Percentiles rank a stretch among this genome's conserved stretches.
Conservation (phyloP, 2,888 invertebrate species). For the Cyclophora albipunctata region DNA sequence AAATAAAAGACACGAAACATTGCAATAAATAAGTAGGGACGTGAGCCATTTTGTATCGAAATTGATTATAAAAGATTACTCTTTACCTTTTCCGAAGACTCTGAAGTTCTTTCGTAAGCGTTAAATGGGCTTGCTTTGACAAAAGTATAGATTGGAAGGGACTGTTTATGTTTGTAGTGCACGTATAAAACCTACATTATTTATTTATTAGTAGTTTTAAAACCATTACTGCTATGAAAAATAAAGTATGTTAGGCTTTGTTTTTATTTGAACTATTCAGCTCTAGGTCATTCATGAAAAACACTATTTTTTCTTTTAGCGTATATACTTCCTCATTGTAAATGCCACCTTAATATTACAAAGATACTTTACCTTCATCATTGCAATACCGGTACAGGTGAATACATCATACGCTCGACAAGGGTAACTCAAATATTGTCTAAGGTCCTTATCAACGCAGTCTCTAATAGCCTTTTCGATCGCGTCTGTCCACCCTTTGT, state of each 20-base stretch:
- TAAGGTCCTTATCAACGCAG: constrained; percentile 53
- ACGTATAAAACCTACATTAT: too few species aligned
- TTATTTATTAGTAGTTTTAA: too few species aligned
- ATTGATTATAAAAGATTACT: constrained; percentile 15
- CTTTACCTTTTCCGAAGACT: constrained; percentile 9
- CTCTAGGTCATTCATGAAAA: too few species aligned
- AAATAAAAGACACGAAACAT: constrained; percentile 5
- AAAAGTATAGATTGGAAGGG: too few species aligned
- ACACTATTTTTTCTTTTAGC: too few species aligned
- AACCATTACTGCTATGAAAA: too few species aligned
- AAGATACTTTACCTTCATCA: constrained; percentile 50
- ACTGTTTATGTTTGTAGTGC: too few species aligned
- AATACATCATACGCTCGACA: constrained; percentile 65
- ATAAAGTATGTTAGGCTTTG: too few species aligned
- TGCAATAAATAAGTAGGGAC: constrained; percentile 16
- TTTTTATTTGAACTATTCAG: too few species aligned
- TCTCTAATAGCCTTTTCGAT: constrained; percentile 52
- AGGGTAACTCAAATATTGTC: constrained; percentile 52
- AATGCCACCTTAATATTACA: not conserved
- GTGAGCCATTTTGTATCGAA: constrained; percentile 10
- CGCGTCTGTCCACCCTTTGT: constrained; percentile 48
- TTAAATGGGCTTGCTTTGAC: constrained; percentile 5
- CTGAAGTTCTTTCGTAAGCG: constrained; percentile 1
- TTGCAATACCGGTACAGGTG: constrained; percentile 61
- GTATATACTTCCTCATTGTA: too few species aligned